These are phyloP conservation scores for Anolis apletophallus DNA, from an alignment of 2,797 vertebrate species.

Conservation along the genomic window DNA sequence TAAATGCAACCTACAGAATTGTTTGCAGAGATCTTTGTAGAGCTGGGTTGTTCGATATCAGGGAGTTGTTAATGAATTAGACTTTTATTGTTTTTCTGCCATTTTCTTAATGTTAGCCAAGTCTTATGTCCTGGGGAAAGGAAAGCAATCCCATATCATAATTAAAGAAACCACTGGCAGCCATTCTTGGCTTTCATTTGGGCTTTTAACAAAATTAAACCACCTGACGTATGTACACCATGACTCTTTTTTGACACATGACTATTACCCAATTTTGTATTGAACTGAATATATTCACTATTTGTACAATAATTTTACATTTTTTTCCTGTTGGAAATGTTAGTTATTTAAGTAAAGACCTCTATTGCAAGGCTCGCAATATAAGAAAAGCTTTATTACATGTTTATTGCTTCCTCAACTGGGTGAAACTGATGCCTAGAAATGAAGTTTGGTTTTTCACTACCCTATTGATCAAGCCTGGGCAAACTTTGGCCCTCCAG, in stretches of 20 bases:
- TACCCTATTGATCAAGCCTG: background rate
- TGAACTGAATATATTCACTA: background rate
- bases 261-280: background rate
- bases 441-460: background rate
- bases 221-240: background rate
- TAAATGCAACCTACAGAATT: background rate
- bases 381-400: background rate
- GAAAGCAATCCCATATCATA: background rate
- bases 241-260: background rate
- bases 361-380: background rate
- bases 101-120: background rate
- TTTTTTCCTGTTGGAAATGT: background rate
- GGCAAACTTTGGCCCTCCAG: no score
- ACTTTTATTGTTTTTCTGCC: background rate
- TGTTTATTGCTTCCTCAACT: background rate
- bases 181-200: background rate
- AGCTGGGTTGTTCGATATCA: background rate
- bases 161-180: background rate
- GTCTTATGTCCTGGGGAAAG: background rate
- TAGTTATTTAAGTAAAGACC: background rate
- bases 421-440: background rate
- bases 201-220: conserved; percentile 21
- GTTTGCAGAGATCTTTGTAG: background rate
- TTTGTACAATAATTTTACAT: background rate
- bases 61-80: background rate